Evolutionary conservation across 2,113 vertebrate species (phyloP).

Genomic region (Egretta garzetta): DNA sequence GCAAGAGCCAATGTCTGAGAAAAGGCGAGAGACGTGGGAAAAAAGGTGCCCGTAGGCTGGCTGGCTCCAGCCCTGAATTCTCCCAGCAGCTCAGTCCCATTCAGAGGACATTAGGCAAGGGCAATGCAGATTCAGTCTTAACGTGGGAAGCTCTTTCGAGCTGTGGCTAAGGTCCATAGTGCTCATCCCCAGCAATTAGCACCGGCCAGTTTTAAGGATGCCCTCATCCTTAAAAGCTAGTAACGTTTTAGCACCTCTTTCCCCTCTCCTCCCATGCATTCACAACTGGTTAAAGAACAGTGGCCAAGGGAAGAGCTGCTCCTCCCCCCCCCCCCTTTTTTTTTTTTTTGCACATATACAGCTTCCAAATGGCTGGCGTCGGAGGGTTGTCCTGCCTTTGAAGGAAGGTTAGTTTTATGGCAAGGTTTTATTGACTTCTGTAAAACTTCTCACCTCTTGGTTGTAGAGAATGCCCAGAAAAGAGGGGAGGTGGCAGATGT

Average conservation of each 20-base stretch:
- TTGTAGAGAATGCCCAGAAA: not conserved
- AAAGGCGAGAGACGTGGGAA: not conserved
- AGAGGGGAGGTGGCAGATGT: not conserved
- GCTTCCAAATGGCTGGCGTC: conserved; percentile 28
- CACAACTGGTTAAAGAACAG: not conserved
- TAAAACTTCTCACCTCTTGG: conserved; percentile 42
- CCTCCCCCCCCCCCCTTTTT: too few species aligned
- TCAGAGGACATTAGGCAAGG: not conserved
- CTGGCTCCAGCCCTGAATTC: not conserved
- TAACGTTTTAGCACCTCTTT: not conserved
- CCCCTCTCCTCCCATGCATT: not conserved
- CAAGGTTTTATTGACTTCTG: conserved; percentile 38
- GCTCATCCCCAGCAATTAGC: not conserved
- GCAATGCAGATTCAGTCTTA: fast-evolving
- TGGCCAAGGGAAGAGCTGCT: not conserved
- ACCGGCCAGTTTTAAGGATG: not conserved
- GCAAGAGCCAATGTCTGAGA: not conserved
- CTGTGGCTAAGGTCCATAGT: too few species aligned
- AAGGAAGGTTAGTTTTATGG: conserved; percentile 22
- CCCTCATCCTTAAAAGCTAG: not conserved
- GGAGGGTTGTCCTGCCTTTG: conserved; percentile 18
- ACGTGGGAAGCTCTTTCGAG: not conserved
- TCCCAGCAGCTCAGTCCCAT: fast-evolving
- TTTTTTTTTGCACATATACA: not conserved
- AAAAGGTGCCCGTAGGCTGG: not conserved